Base-by-base conservation (phyloP, 1,140 invertebrate genomes). In the Chrysomallon squamiferum region DNA sequence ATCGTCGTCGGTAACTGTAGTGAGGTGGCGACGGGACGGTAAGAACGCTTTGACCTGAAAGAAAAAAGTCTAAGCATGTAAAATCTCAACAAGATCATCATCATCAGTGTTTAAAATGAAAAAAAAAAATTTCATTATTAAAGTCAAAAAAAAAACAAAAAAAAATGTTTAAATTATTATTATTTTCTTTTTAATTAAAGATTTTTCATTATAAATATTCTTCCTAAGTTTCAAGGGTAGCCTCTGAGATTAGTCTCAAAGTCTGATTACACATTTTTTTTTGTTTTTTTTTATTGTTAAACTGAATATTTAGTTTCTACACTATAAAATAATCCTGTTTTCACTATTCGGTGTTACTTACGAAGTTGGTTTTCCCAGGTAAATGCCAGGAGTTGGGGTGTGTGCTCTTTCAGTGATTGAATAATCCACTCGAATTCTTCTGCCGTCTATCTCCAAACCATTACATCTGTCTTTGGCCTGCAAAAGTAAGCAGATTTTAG, bases 371-470 rank as follows among this genome's bases (percentile, higher is more conserved):
- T 94, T 95, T 47, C 97, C 97, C 91, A 98, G 95, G 78, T 99
- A 99, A 71, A 98, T 93, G 57, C 97, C 97, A 38, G 97, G 97
- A 18, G 97, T 99, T 9, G 97, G 97, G 2, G 96, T 97, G 83
- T 99, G 97, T 25, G 96, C 93, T 65, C 96, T 88, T 84, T 97
- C 91, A n/a, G 97, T 99, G 54, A 99, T 97, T 0, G 96, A 98
- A 87, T 91, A 99, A 85, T 98, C 97, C 20, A 99, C 95, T 72
- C 97, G 88, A 72, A 99, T 97, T 78, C 92, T 89, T 47, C 95
- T 88, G 0, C 94, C 95, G 87, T 98, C 95, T 47, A 99, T 93
- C 85, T 96, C 95, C 88, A 95, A 93, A 50, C 96, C 96, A 68
- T 91, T 91, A 75, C 95, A 96, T 75, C 93, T 90, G 70, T 98